Evolutionary conservation across 2,888 invertebrate genomes (phyloP), one percentile per base, ranked within the genome.

Genomic region (Scelioninae gen. 2): DNA sequence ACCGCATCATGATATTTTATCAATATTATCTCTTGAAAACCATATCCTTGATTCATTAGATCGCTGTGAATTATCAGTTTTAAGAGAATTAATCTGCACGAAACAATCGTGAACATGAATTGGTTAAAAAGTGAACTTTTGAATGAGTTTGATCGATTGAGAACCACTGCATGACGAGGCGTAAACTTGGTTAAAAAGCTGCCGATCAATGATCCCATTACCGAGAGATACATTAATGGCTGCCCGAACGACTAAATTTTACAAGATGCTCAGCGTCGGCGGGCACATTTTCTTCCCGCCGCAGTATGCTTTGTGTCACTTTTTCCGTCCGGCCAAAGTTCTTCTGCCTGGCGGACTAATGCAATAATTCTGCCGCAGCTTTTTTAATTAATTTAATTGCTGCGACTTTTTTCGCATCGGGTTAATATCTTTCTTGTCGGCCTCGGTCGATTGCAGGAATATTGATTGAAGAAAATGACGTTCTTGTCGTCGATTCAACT

Each of bases 201-300:
- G 45, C 43, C 71, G 58, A 71, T 64, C 58, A 52, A 43, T 55
- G 71, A 71, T 71, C 71, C 52, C 64, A 64, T 64, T 71, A 71
- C 15, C 58, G 64, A 71, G 64, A 64, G 58, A 58, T 58, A 43
- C 64, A 43, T 58, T 52, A 58, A 64, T 52, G 58, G 41, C 19
- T n/a, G 19, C 18, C 31, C 3, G 19, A 39, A 58, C 50, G 58
- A 58, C 71, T 71, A 55, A 64, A 71, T 58, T 64, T 71, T 33
- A 28, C 37, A 45, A 15, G 52, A 50, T 48, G 0, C 19, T 39
- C 31, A 39, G 19, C 28, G 48, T 50, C 22, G 25, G 46, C 55
- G 46, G 43, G 46, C 37, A 52, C 48, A 41, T 57, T 69, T 52
- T 16, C 19, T 9, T 0, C 52, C n/a, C 18, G 16, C 35, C 46